Evolutionary conservation across 2,113 vertebrate genomes (phyloP).

Genomic region (Pangasianodon gigas): DNA sequence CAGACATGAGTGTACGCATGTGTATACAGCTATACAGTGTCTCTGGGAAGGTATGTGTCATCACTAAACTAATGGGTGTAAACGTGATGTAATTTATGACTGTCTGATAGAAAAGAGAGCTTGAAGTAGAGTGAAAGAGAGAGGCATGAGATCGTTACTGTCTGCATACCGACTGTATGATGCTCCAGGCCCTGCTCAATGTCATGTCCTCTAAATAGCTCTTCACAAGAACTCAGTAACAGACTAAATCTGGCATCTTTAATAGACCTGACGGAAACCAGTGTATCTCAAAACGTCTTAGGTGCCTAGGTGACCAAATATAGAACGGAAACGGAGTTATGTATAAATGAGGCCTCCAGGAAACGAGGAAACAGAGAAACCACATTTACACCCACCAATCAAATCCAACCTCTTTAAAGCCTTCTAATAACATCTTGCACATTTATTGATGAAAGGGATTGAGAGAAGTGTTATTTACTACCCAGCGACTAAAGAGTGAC

Average conservation of each 20-base stretch:
- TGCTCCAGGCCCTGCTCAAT: not conserved
- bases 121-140: not conserved
- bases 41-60: constrained; percentile 14
- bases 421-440: not conserved
- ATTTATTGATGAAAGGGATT: not conserved
- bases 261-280: constrained; percentile 19
- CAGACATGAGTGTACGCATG: not conserved
- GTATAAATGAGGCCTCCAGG: not conserved
- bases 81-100: constrained; percentile 12
- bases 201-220: constrained; percentile 9
- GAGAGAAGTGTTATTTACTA: not conserved
- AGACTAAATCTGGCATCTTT: constrained; percentile 5
- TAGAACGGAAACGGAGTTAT: not conserved
- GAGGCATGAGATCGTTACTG: not conserved
- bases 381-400: constrained; percentile 4
- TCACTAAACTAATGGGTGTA: constrained; percentile 19
- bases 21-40: not conserved
- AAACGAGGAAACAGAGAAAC: constrained; percentile 5
- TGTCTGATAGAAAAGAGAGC: not conserved
- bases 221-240: constrained; percentile 2
- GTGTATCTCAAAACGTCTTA: not conserved
- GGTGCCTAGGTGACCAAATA: constrained; percentile 7
- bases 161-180: constrained; percentile 6
- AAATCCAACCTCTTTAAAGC: not conserved
- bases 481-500: not conserved